phyloP scores from a whole-genome alignment of 1,140 invertebrate species.

The Monochamus saltuarius region DNA sequence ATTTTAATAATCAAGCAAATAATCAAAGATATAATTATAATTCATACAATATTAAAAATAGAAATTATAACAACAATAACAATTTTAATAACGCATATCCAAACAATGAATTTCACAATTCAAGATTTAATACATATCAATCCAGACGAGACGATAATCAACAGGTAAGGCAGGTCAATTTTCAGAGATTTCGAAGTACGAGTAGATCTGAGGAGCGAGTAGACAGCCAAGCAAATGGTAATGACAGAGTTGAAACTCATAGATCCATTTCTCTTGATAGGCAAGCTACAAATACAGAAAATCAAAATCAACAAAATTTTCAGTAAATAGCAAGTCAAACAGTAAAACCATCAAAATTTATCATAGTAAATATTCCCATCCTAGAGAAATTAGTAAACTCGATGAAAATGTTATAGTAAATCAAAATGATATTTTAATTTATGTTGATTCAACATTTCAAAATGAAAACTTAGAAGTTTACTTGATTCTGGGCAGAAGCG shows the following conservation, averaged over 20 bases:
- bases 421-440: too few species aligned
- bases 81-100: not conserved
- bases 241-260: not conserved
- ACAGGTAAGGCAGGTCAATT: not conserved
- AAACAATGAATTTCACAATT: not conserved
- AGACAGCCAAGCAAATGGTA: not conserved
- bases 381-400: not conserved
- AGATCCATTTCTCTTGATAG: not conserved
- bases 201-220: not conserved
- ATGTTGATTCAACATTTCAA: not conserved
- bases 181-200: not conserved
- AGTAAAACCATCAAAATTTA: not conserved
- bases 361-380: constrained; percentile 1
- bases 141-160: too few species aligned
- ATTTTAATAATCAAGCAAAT: too few species aligned
- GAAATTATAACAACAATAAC: not conserved
- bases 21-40: not conserved
- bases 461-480: not conserved
- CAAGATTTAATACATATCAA: not conserved
- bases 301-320: not conserved
- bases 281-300: too few species aligned
- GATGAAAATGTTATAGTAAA: not conserved
- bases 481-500: not conserved
- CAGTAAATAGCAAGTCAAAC: not conserved
- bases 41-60: not conserved